Evolutionary conservation across 1,140 invertebrate genomes (phyloP).

Genomic region (Odontomachus brunneus): DNA sequence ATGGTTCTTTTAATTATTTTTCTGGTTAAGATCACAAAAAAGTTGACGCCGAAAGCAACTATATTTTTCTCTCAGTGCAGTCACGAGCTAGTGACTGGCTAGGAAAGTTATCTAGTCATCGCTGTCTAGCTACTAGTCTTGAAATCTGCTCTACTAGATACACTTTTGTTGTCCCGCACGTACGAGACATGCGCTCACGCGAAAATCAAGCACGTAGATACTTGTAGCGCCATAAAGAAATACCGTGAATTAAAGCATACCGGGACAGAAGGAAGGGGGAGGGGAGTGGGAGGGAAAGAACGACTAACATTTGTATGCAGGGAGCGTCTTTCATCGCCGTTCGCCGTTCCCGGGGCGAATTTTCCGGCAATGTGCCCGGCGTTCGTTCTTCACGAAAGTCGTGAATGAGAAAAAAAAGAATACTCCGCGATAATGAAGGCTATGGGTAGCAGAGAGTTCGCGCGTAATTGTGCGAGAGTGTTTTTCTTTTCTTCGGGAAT

Average conservation of each 20-base stretch:
- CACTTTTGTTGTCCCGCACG: not conserved
- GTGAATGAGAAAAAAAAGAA: conserved; percentile 66
- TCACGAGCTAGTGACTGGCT: too few relatives aligned
- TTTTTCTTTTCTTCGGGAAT: conserved; percentile 62
- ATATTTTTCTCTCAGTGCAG: too few relatives aligned
- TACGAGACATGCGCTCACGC: not conserved
- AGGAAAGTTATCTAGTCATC: too few relatives aligned
- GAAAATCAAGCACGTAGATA: conserved; percentile 3
- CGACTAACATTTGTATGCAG: conserved; percentile 32
- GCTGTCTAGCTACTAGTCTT: too few relatives aligned
- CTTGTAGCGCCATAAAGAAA: conserved; percentile 2
- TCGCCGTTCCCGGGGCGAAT: conserved; percentile 2
- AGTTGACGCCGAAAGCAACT: too few relatives aligned
- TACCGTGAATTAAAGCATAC: conserved; percentile 2
- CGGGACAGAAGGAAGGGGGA: too few relatives aligned
- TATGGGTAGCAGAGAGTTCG: conserved; percentile 29
- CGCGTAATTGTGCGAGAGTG: conserved; percentile 60
- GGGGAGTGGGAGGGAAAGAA: not conserved
- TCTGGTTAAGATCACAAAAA: too few relatives aligned
- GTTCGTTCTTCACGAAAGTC: conserved; percentile 65
- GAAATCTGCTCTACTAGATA: too few relatives aligned
- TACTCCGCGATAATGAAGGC: conserved; percentile 63
- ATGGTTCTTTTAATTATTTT: too few relatives aligned
- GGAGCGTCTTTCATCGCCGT: conserved; percentile 3
- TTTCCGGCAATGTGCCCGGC: conserved; percentile 5